Evolutionary conservation across 2,888 invertebrate genomes (phyloP), one percentile per base, ranked within the genome.

Genomic region (Steinernema carpocapsae): DNA sequence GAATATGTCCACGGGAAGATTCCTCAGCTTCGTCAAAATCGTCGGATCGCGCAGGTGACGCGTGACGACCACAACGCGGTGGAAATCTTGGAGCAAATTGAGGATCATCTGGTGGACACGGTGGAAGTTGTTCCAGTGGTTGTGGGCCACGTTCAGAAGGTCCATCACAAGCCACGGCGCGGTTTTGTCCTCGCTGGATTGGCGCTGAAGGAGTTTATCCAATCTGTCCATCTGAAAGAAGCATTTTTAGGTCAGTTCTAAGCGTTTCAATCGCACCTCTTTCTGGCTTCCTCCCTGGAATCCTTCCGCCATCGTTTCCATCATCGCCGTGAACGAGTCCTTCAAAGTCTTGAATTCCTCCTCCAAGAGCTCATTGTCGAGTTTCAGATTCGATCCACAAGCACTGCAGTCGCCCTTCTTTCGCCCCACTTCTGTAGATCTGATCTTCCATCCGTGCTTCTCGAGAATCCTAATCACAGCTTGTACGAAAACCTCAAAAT

Each of bases 261-360:
- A n/a, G n/a, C n/a, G n/a, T n/a, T n/a, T n/a, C n/a, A n/a, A n/a
- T 37, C 37, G 37, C 37, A 37, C 37, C 37, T 37, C 37, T 37
- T 10, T 3, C 10, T 37, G 37, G 37, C 37, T 37, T 3, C 37
- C 10, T 37, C 37, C 37, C 10, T 37, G 37, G 37, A 37, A 37
- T 10, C 37, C 37, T 10, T 6, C 37, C 2, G 64, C 24, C 32
- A 64, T 17, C 32, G 26, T 29, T 32, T 32, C 37, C 3, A 64
- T 32, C 17, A 64, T 26, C 4, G 24, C 64, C 4, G 17, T 64
- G 32, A 64, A 29, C 29, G 29, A 26, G 26, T 17, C 32, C 37
- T 64, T 64, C 17, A 64, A 37, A 3, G 37, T n/a, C 4, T 29
- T 29, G 32, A 64, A 64, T 32, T 64, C 64, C 7, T 64, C 64